A percentile compares a stretch with the other conserved stretches of the same genome.
phyloP scores from a whole-genome alignment of 2,797 vertebrate genomes.

The Enteromius paludinosus region DNA sequence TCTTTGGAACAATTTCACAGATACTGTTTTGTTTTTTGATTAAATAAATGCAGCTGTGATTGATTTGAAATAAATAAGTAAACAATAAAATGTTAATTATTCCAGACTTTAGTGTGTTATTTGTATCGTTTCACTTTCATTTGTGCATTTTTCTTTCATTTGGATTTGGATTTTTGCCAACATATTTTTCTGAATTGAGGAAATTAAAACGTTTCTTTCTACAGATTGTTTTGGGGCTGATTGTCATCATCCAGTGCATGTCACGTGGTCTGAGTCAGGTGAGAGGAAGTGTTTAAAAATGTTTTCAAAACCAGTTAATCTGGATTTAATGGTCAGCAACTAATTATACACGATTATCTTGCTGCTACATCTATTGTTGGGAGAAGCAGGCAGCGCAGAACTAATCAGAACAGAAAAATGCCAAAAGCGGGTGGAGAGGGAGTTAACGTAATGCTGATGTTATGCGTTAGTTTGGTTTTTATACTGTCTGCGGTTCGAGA shows the following conservation, averaged over 20 bases:
- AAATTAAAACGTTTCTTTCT: not conserved
- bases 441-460: slow-evolving; percentile 3
- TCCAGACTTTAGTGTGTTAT: not conserved
- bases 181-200: not conserved
- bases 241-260: slow-evolving; percentile 72
- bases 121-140: not conserved
- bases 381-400: not conserved
- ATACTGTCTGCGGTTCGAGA: not conserved
- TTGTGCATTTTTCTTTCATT: not conserved
- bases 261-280: slow-evolving; percentile 71
- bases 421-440: slow-evolving; percentile 21
- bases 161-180: not conserved
- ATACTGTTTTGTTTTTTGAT: not conserved
- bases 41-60: not conserved
- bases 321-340: slow-evolving; percentile 13
- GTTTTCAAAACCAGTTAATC: not conserved
- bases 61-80: too few relatives aligned
- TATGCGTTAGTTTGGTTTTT: not conserved
- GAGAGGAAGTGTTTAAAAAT: slow-evolving; percentile 41
- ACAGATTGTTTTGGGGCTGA: slow-evolving; percentile 67
- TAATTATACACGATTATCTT: not conserved
- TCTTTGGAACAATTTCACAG: too few relatives aligned
- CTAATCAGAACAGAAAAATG: not conserved
- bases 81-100: not conserved
- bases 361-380: slow-evolving; percentile 14